These are phyloP conservation scores for Plagiodera versicolora DNA, from an alignment of 2,888 invertebrate species.

Conservation along the genomic window DNA sequence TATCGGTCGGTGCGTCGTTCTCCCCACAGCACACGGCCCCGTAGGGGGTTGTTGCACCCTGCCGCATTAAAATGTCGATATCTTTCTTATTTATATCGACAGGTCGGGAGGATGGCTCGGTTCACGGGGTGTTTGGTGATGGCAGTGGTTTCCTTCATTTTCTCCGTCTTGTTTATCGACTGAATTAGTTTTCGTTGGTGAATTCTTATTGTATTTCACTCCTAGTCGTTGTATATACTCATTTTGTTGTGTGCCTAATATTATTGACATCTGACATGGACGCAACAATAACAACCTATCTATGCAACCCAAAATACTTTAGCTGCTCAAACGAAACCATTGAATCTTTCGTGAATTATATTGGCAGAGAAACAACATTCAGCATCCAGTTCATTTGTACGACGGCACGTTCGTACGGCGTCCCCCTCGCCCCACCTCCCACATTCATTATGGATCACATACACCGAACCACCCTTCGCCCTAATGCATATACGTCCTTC, in stretches of 20 bases:
- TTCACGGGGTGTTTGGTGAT: neutral
- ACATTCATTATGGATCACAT: conserved; percentile 28
- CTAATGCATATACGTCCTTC: conserved; percentile 25
- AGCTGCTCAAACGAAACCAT: too few relatives aligned
- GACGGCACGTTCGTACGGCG: neutral
- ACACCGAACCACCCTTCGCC: conserved; percentile 5
- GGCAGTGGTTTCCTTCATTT: neutral
- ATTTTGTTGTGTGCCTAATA: too few relatives aligned
- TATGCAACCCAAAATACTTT: too few relatives aligned
- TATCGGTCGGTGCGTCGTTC: conserved; percentile 49
- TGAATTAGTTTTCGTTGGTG: too few relatives aligned
- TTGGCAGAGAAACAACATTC: neutral
- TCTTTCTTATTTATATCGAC: neutral
- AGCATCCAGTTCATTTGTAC: neutral
- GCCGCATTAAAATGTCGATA: conserved; percentile 41
- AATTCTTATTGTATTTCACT: too few relatives aligned
- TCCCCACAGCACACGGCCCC: conserved; percentile 34
- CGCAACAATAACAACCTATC: too few relatives aligned
- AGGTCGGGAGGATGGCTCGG: neutral
- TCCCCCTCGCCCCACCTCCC: neutral
- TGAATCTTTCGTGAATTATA: neutral
- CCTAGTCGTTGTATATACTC: too few relatives aligned
- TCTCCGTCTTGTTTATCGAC: too few relatives aligned
- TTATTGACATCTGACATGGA: too few relatives aligned
- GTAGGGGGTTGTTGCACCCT: conserved; percentile 32